Conservation (phyloP, 2,113 vertebrate genomes). For the Oplegnathus fasciatus region DNA sequence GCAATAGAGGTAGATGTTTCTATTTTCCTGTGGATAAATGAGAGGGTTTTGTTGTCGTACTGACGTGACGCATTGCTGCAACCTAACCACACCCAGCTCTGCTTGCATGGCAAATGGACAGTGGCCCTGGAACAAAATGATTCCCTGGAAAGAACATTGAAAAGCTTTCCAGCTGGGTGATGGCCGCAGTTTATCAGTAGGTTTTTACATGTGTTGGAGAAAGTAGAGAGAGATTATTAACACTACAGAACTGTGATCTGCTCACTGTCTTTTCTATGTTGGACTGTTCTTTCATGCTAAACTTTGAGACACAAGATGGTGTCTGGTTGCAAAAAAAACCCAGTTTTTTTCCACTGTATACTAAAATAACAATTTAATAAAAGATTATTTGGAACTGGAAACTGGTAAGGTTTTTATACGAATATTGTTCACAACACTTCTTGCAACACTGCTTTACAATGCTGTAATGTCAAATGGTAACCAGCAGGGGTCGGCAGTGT, state of each 20-base stretch:
- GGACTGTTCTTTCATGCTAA: conserved; percentile 64
- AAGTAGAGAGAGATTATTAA: conserved; percentile 24
- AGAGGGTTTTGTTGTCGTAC: conserved; percentile 10
- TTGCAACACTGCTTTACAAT: not conserved
- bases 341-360: conserved; percentile 46
- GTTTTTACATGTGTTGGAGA: conserved; percentile 20
- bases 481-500: conserved; percentile 55
- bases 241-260: conserved; percentile 67
- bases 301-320: conserved; percentile 44
- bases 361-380: conserved; percentile 70
- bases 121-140: conserved; percentile 42
- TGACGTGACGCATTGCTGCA: not conserved
- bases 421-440: not conserved
- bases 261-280: conserved; percentile 66
- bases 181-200: not conserved
- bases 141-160: conserved; percentile 31
- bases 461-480: not conserved
- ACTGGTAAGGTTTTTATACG: not conserved
- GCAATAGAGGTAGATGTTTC: not conserved
- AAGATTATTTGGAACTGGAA: conserved; percentile 64
- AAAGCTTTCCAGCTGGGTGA: conserved; percentile 7
- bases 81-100: conserved; percentile 39
- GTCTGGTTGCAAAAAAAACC: conserved; percentile 45
- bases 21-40: conserved; percentile 19
- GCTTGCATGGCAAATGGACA: conserved; percentile 39